Evolutionary conservation across 2,888 invertebrate species (phyloP), one percentile per base, ranked within the genome.

Genomic region (Allygus modestus): DNA sequence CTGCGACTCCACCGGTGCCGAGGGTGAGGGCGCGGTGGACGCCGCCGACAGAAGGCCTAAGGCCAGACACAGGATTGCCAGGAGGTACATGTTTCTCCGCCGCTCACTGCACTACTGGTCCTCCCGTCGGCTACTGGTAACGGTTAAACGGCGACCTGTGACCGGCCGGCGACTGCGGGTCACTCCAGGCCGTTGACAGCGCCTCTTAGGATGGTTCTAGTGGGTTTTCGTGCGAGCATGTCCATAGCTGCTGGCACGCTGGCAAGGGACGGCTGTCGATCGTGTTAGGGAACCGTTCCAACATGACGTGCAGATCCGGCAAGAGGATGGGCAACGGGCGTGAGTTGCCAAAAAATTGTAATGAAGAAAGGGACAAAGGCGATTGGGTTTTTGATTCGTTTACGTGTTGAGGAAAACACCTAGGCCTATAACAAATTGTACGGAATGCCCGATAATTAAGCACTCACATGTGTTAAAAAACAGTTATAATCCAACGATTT

Each of bases 21-120:
- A 23, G 0, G 77, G 58, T 0, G 58, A 41, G 28, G 84, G 26
- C 61, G 84, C 37, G 20, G 65, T 12, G 23, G 20, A 20, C 23
- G 31, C 51, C 71, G 33, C 43, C 33, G 85, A 84, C 26, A 81
- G 86, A 7, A 86, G 85, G 31, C 87, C 85, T 33, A 84, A 37
- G 54, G 73, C 23, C 28, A 83, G 51, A 23, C 58, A 61, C 46
- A 84, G 86, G 61, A 82, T 41, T 88, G 33, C 4, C 88, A 33
- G 65, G 88, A 77, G 54, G 33, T 75, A 12, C 81, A 81, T 37
- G 82, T 43, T 65, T 46, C 41, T 87, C 88, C 91, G 91, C 0
- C 89, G 89, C 87, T 17, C 11, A 2, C 37, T 89, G 89, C 0
- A 88, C 69, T 23, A 28, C 37, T 71, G 71, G 20, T 41, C 71